phyloP scores from a whole-genome alignment of 2,888 invertebrate species.

The Diachrysia chrysitis region DNA sequence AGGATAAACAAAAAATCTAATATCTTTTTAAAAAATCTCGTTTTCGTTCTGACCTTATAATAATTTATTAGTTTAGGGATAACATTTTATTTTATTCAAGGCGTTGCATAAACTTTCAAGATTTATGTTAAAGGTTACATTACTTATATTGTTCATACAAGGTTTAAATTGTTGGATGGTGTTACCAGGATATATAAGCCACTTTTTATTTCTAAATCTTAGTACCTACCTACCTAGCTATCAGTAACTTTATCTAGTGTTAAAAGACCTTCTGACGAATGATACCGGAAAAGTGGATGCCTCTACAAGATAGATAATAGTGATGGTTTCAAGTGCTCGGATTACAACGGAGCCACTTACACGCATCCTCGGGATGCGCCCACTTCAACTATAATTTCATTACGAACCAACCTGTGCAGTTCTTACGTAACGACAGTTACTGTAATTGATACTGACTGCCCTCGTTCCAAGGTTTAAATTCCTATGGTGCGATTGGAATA shows the following conservation, averaged over 20 bases:
- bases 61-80: not conserved
- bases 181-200: too few relatives aligned
- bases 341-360: slow-evolving; percentile 46
- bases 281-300: slow-evolving; percentile 11
- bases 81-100: not conserved
- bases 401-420: slow-evolving; percentile 11
- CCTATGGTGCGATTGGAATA: slow-evolving; percentile 5
- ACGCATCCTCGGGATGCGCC: slow-evolving; percentile 54
- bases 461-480: slow-evolving; percentile 18
- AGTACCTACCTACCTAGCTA: too few relatives aligned
- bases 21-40: not conserved
- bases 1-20: not conserved
- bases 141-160: too few relatives aligned
- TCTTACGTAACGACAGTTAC: slow-evolving; percentile 7
- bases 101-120: not conserved
- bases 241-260: not conserved
- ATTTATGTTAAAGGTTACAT: not conserved
- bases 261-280: not conserved
- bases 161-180: too few relatives aligned
- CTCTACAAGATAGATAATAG: slow-evolving; percentile 28
- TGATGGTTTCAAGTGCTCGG: slow-evolving; percentile 44
- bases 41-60: not conserved
- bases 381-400: slow-evolving; percentile 35
- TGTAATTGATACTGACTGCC: slow-evolving; percentile 16
- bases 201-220: slow-evolving; percentile 9